Evolutionary conservation across 2,113 vertebrate species (phyloP), one percentile per base, ranked within the genome.

Genomic region (Pollachius pollachius): DNA sequence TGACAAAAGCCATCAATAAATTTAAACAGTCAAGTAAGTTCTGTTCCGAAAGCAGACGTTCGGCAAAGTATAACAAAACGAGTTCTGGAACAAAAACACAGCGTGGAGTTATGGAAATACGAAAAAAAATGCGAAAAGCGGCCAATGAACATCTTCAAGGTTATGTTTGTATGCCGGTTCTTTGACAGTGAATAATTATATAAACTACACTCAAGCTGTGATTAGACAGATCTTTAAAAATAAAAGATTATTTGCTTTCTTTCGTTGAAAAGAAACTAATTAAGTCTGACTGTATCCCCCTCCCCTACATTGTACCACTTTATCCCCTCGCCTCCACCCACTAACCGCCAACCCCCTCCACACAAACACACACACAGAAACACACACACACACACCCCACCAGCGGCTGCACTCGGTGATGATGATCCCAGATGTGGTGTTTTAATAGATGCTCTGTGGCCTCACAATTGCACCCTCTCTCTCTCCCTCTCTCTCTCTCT

Each of bases 341-440:
- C 70, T 30, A 30, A 30, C 30, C 5, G 81, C 78, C 76, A 68
- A 70, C 68, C 72, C 21, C 54, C 65, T 66, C 73, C 67, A 48
- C 41, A 48, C 41, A 48, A 6, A 48, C 5, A 48, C 41, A 48
- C 41, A 48, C 41, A 48, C 41, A 48, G 6, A 48, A 6, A 48
- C 41, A 48, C 41, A 48, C 41, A 48, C 37, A 41, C 7, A 48
- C 41, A 48, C 80, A 16, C 73, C 71, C 67, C 25, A 63, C 71
- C 73, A 68, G 41, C 8, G 52, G 68, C 54, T 70, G 23, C 17
- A 56, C 62, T 62, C 64, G 21, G 62, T 81, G 72, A 89, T 73
- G 88, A 84, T 73, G 69, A 76, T 77, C 71, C 84, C 87, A 92
- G 87, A 91, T 90, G 87, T 89, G 80, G 62, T 48, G 41, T 74